Evolutionary conservation across 2,888 invertebrate genomes (phyloP).

Genomic region (Anagyrus pseudococci): DNA sequence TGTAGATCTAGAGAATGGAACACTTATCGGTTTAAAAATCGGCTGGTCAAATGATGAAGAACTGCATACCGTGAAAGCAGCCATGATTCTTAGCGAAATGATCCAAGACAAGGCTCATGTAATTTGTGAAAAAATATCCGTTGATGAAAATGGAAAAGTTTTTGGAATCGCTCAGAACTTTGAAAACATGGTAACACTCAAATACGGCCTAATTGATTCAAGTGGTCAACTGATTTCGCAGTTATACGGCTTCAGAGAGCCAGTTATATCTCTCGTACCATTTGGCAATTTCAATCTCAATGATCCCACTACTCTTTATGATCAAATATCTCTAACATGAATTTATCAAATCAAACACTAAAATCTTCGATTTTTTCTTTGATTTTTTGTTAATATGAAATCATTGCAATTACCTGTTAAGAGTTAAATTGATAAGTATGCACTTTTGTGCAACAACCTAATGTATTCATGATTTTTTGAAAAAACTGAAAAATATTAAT

Average conservation of each 20-base stretch:
- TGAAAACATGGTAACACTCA: constrained; percentile 18
- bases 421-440: too few relatives aligned
- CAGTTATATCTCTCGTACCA: constrained; percentile 18
- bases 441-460: too few relatives aligned
- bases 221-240: constrained; percentile 1
- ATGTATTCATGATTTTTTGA: too few relatives aligned
- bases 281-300: constrained; percentile 45
- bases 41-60: not conserved
- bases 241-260: constrained; percentile 16
- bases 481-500: too few relatives aligned
- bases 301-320: constrained; percentile 44
- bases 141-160: constrained; percentile 10
- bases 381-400: too few relatives aligned
- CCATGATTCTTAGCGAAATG: not conserved
- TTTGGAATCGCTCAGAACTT: constrained; percentile 27
- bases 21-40: constrained; percentile 29
- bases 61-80: not conserved
- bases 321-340: constrained; percentile 30
- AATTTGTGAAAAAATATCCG: constrained; percentile 34
- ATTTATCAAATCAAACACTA: too few relatives aligned
- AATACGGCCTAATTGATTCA: constrained; percentile 19
- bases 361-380: too few relatives aligned
- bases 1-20: constrained; percentile 35
- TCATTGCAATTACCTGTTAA: too few relatives aligned
- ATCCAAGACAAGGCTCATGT: too few relatives aligned